A percentile compares a stretch with the other conserved stretches of the same genome.
Conservation (phyloP, 2,113 vertebrate genomes). For the Chitala chitala region DNA sequence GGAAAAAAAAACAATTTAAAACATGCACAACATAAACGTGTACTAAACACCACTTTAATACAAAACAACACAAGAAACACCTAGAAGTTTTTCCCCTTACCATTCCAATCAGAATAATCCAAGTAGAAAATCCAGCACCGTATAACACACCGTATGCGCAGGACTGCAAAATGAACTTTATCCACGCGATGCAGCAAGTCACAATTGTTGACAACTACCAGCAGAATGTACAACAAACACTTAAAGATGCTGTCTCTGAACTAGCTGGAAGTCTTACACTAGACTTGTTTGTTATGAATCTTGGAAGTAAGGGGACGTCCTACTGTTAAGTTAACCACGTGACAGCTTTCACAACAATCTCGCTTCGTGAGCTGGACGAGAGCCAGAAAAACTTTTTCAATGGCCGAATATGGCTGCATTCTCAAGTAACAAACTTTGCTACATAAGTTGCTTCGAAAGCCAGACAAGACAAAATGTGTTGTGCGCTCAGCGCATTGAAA, state of each 20-base stretch:
- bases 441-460: neutral
- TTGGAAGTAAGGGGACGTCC: conserved; percentile 31
- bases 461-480: neutral
- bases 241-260: conserved; percentile 18
- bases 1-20: neutral
- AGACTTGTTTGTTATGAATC: conserved; percentile 46
- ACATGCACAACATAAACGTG: neutral
- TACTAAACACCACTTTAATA: neutral
- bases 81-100: conserved; percentile 3
- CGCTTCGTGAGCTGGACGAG: conserved; percentile 23
- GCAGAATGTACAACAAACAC: conserved; percentile 25
- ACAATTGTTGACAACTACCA: conserved; percentile 3
- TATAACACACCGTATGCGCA: neutral
- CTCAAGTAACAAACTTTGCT: conserved; percentile 1
- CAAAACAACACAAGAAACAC: neutral
- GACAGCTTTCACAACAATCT: conserved; percentile 42
- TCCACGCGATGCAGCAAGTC: neutral
- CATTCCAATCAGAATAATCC: conserved; percentile 4
- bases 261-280: conserved; percentile 25
- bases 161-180: neutral
- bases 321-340: conserved; percentile 43
- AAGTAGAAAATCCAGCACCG: neutral
- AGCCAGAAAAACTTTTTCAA: conserved; percentile 22
- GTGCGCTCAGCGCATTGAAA: too few species aligned
- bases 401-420: conserved; percentile 9